Percentiles rank a stretch among this genome's conserved stretches.
These are phyloP conservation scores for Suricata suricatta DNA, from an alignment of 2,113 vertebrate species.

Conservation along the genomic window DNA sequence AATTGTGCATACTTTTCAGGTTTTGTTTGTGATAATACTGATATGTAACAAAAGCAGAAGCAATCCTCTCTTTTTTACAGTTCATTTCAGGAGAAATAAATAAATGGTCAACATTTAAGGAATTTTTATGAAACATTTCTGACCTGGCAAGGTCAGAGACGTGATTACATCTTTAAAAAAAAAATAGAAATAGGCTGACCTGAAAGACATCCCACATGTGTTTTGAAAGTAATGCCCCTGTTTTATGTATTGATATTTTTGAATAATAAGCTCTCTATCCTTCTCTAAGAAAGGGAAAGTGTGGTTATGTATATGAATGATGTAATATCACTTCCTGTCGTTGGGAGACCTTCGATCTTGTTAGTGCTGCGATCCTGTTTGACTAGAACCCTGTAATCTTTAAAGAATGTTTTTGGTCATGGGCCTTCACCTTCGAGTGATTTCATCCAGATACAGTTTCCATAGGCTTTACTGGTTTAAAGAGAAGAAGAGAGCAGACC, in stretches of 20 bases:
- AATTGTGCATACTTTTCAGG: constrained; percentile 47
- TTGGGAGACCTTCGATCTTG: constrained; percentile 80
- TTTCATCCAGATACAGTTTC: constrained; percentile 88
- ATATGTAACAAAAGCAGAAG: not conserved
- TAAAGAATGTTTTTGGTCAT: constrained; percentile 87
- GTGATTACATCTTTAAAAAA: constrained; percentile 41
- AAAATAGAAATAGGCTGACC: not conserved
- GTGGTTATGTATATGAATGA: constrained; percentile 56
- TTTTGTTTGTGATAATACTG: constrained; percentile 45
- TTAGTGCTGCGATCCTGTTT: constrained; percentile 80
- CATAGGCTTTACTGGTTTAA: constrained; percentile 81
- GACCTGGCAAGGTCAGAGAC: not conserved
- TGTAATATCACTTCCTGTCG: constrained; percentile 80
- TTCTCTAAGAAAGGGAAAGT: constrained; percentile 50
- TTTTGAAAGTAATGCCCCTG: not conserved
- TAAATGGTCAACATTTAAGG: not conserved
- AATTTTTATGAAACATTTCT: not conserved
- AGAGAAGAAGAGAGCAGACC: constrained; percentile 85
- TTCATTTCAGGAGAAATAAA: not conserved
- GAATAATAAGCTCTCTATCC: constrained; percentile 46
- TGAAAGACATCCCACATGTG: not conserved
- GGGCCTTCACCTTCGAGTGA: constrained; percentile 86
- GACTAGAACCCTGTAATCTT: constrained; percentile 83
- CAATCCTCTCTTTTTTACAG: not conserved
- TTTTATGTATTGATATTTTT: constrained; percentile 52